Percentiles rank a stretch among this genome's conserved stretches.
phyloP scores from a whole-genome alignment of 2,797 vertebrate genomes.

The Botia almorhae region DNA sequence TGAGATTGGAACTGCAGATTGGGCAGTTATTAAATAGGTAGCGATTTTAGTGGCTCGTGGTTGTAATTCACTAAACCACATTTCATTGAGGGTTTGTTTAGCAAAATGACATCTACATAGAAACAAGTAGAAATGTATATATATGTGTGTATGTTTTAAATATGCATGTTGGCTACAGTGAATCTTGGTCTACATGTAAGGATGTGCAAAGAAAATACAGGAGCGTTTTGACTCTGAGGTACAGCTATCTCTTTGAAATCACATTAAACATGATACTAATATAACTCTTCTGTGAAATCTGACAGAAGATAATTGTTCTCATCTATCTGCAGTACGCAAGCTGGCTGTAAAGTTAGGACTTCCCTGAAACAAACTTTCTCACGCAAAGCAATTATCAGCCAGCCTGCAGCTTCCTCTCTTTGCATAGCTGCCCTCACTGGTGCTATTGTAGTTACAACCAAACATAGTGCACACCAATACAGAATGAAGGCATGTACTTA shows the following conservation, averaged over 20 bases:
- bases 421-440: slow-evolving; percentile 60
- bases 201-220: neutral
- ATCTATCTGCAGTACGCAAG: slow-evolving; percentile 48
- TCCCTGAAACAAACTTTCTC: slow-evolving; percentile 63
- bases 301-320: slow-evolving; percentile 54
- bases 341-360: slow-evolving; percentile 52
- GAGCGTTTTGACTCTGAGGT: neutral
- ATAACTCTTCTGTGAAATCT: slow-evolving; percentile 58
- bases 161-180: neutral
- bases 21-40: neutral
- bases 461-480: slow-evolving; percentile 47
- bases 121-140: neutral
- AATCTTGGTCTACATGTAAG: neutral
- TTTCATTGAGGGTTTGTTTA: neutral
- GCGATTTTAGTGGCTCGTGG: neutral
- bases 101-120: neutral
- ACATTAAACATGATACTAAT: slow-evolving; percentile 32
- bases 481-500: slow-evolving; percentile 30
- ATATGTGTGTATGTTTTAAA: neutral
- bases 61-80: slow-evolving; percentile 1
- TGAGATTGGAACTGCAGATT: neutral
- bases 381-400: slow-evolving; percentile 68
- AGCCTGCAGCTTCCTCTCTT: slow-evolving; percentile 71
- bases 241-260: neutral
- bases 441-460: slow-evolving; percentile 54